Evolutionary conservation across 2,797 vertebrate species (phyloP), one percentile per base, ranked within the genome.

Genomic region (Anableps anableps): DNA sequence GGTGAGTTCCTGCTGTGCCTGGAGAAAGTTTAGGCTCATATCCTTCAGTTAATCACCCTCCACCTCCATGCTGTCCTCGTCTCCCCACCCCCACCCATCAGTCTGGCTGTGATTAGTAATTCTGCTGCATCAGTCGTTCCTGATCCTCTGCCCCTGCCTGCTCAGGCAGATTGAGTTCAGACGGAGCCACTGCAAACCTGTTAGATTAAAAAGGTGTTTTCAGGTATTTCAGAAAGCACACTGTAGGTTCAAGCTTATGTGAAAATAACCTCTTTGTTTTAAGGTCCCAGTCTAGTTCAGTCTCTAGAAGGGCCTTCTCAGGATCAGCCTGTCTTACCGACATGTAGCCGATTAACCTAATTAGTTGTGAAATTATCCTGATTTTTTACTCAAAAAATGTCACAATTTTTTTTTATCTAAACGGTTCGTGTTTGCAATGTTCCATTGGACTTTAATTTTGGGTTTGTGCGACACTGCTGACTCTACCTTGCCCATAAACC

Each of bases 111-210:
- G 92, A 94, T 95, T 94, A 95, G 89, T 88, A 83, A 88, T 91
- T 93, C 81, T 93, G 93, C 93, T 93, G 92, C 81, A 91, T 95
- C 92, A 94, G 92, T 88, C 77, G 75, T 87, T 85, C 89, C 89
- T 94, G 89, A 95, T 94, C 93, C 93, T 84, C 91, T 94, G 76
- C 93, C 93, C 83, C 91, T 94, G 76, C 74, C 76, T 78, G 78
- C 89, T 88, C 82, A 90, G 77, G 66, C 85, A 89, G 85, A 91
- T 85, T 93, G 90, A 90, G 83, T 51, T 78, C 83, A 80, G 53
- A 72, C 68, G 34, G 73, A 38, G 36, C 64, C 5, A 14, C 64
- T 41, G 34, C 64, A 68, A 41, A 41, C 34, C 64, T 23, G 36
- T 26, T 41, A 1, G 64, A 68, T 68, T 68, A 68, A 41, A 41